Evolutionary conservation across 2,888 invertebrate species (phyloP).

Genomic region (Ctena decussata): DNA sequence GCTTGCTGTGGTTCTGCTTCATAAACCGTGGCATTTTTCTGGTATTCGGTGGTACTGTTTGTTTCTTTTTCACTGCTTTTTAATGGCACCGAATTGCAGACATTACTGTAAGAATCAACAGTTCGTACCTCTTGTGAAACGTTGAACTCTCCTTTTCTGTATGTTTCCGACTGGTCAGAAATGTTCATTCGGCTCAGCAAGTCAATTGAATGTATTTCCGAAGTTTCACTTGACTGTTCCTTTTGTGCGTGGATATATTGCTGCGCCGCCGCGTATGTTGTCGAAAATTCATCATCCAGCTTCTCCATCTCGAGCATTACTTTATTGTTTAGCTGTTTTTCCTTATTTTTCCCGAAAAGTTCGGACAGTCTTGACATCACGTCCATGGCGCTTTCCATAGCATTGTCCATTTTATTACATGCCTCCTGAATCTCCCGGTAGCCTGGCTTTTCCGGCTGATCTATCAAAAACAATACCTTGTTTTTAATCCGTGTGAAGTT

Average conservation of each 20-base stretch:
- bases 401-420: background rate
- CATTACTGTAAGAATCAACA: background rate
- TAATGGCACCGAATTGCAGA: background rate
- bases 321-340: too few relatives aligned
- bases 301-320: too few relatives aligned
- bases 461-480: background rate
- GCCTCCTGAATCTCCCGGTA: background rate
- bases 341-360: too few relatives aligned
- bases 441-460: background rate
- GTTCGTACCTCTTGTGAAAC: background rate
- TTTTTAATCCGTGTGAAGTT: background rate
- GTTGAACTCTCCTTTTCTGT: background rate
- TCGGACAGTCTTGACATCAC: slow-evolving; percentile 9
- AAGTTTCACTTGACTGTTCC: too few relatives aligned
- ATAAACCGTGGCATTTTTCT: slow-evolving; percentile 2
- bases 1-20: slow-evolving; percentile 1
- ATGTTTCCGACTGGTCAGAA: background rate
- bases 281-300: too few relatives aligned
- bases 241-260: slow-evolving; percentile 3
- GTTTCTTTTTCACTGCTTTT: background rate
- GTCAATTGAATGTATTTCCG: too few relatives aligned
- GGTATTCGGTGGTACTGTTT: background rate
- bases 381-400: background rate
- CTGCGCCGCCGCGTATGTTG: too few relatives aligned
- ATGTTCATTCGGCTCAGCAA: background rate